phyloP scores from a whole-genome alignment of 1,140 invertebrate species.

The Heterodera schachtii region DNA sequence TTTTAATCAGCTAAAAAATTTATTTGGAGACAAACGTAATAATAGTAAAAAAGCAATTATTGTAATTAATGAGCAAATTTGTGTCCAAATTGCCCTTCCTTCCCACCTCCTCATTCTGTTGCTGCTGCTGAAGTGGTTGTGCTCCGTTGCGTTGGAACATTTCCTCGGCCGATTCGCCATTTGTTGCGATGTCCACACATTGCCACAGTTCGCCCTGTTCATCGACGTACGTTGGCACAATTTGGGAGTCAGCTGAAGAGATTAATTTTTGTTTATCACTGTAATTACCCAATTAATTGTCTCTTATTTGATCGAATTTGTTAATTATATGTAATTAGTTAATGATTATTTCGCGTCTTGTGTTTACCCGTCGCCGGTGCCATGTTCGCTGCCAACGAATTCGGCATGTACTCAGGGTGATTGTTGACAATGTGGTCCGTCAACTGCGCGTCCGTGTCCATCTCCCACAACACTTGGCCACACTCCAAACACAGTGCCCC shows the following conservation, averaged over 20 bases:
- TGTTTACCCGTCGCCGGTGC: not conserved
- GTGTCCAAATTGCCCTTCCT: too few relatives aligned
- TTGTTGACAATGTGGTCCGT: not conserved
- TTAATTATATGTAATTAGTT: too few relatives aligned
- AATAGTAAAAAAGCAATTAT: too few relatives aligned
- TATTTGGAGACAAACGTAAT: too few relatives aligned
- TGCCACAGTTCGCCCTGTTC: not conserved
- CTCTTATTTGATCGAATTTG: too few relatives aligned
- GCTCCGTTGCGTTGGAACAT: not conserved
- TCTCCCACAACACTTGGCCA: not conserved
- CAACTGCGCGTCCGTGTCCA: not conserved
- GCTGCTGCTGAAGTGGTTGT: not conserved
- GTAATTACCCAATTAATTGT: too few relatives aligned
- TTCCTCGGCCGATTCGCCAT: not conserved
- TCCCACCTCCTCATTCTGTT: not conserved
- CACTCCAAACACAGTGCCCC: not conserved
- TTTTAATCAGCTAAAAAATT: too few relatives aligned
- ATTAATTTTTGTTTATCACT: too few relatives aligned
- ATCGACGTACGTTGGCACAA: not conserved
- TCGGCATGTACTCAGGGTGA: not conserved
- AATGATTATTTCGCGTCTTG: too few relatives aligned
- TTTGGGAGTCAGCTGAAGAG: not conserved
- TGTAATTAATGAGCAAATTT: too few relatives aligned
- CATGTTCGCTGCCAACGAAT: not conserved
- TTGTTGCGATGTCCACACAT: not conserved